A percentile compares a stretch with the other conserved stretches of the same genome.
phyloP scores from a whole-genome alignment of 1,140 invertebrate genomes.

The Eueides isabella region DNA sequence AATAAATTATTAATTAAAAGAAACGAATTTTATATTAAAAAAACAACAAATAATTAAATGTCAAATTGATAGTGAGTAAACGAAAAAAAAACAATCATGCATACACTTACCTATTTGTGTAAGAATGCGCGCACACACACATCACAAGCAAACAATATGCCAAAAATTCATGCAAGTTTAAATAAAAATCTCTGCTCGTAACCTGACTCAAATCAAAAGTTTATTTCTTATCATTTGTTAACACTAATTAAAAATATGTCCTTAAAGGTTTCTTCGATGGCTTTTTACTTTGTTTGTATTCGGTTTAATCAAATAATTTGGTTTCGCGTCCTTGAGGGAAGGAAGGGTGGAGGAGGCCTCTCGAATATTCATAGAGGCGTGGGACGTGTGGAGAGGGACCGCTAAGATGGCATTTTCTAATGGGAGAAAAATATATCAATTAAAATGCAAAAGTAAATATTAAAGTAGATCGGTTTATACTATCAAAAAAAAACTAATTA shows the following conservation, averaged over 20 bases:
- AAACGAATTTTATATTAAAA: neutral
- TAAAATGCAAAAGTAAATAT: slow-evolving; percentile 22
- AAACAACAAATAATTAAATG: neutral
- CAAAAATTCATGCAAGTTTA: slow-evolving; percentile 60
- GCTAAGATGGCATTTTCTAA: slow-evolving; percentile 51
- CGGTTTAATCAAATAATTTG: neutral
- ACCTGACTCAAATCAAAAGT: slow-evolving; percentile 36
- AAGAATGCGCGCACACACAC: slow-evolving; percentile 42
- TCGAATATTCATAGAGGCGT: slow-evolving; percentile 68
- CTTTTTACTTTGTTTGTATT: slow-evolving; percentile 20
- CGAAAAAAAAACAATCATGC: slow-evolving; percentile 41
- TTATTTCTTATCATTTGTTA: slow-evolving; percentile 51
- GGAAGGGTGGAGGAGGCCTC: slow-evolving; percentile 39
- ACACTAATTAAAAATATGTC: slow-evolving; percentile 25
- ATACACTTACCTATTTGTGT: slow-evolving; percentile 54
- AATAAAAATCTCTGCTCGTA: slow-evolving; percentile 70
- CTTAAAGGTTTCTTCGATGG: slow-evolving; percentile 29
- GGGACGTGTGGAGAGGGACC: slow-evolving; percentile 63
- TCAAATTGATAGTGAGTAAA: neutral
- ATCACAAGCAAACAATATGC: slow-evolving; percentile 62
- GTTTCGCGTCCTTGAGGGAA: slow-evolving; percentile 21
- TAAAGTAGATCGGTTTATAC: slow-evolving; percentile 4
- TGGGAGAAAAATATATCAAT: slow-evolving; percentile 44
- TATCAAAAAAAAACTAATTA: neutral
- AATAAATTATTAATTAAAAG: neutral